Percentiles rank a stretch among this genome's conserved stretches.
Evolutionary conservation across 2,113 vertebrate genomes (phyloP).

Genomic region (Emydura subglobosa): DNA sequence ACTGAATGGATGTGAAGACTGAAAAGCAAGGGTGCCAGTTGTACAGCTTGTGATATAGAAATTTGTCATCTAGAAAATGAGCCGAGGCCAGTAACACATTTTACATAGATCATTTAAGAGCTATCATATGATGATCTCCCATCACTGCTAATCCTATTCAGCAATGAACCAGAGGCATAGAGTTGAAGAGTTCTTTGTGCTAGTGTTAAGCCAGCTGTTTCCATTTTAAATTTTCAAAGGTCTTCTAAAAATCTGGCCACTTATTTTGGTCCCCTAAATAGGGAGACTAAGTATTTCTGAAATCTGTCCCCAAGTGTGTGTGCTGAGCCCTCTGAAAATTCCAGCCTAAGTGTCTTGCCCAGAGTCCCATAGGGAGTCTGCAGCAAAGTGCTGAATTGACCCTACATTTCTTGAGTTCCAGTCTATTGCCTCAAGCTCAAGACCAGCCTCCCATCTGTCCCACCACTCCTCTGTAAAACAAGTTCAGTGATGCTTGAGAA

Average conservation of each 20-base stretch:
- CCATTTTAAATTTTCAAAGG: conserved; percentile 1
- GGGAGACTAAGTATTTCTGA: not conserved
- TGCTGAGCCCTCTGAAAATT: not conserved
- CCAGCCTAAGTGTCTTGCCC: not conserved
- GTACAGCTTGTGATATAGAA: too few relatives aligned
- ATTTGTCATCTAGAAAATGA: too few relatives aligned
- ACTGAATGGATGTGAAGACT: too few relatives aligned
- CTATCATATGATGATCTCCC: conserved; percentile 61
- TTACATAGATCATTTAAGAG: too few relatives aligned
- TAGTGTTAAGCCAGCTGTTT: conserved; percentile 59
- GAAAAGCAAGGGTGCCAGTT: too few relatives aligned
- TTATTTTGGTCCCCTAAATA: not conserved
- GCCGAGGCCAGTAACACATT: too few relatives aligned
- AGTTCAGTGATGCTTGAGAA: not conserved
- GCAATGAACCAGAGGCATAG: conserved; percentile 21
- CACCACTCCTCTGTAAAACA: not conserved
- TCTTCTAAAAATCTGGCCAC: conserved; percentile 1
- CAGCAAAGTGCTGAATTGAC: not conserved
- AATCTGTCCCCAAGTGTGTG: not conserved
- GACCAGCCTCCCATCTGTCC: not conserved
- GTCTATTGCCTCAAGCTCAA: not conserved
- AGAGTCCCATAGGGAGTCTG: not conserved
- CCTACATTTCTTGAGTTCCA: not conserved
- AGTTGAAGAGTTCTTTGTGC: conserved; percentile 63
- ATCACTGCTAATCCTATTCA: conserved; percentile 51